A percentile compares a stretch with the other conserved stretches of the same genome.
Evolutionary conservation across 2,888 invertebrate species (phyloP).

Genomic region (Drosophila nr. perissopoda): DNA sequence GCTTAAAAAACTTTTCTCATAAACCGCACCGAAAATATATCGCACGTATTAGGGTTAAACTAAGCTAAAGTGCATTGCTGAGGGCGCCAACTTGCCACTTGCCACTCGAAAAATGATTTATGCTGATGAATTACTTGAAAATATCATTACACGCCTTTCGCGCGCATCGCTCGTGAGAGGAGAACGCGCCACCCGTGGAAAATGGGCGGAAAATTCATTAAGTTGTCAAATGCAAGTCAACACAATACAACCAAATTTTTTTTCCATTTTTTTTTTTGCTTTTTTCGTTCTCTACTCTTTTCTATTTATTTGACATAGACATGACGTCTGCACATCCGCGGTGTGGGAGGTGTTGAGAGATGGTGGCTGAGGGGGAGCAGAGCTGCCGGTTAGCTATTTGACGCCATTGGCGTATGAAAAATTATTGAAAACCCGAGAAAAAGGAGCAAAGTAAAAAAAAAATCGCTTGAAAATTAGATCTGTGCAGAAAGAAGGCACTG

Average conservation of each 20-base stretch:
- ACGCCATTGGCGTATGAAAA: constrained; percentile 48
- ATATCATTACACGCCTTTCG: constrained; percentile 49
- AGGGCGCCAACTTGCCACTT: constrained; percentile 44
- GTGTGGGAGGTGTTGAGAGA: constrained; percentile 2
- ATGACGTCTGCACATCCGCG: constrained; percentile 55
- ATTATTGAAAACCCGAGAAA: constrained; percentile 37
- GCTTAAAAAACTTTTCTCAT: constrained; percentile 68
- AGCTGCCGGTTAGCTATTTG: constrained; percentile 21
- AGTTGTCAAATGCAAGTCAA: constrained; percentile 80
- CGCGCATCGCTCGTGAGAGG: background rate
- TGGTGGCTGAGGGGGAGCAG: background rate
- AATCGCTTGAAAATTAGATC: constrained; percentile 45
- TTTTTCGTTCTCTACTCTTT: background rate
- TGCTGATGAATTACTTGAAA: constrained; percentile 60
- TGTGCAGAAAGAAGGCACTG: constrained; percentile 5
- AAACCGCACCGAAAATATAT: constrained; percentile 47
- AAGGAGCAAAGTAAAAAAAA: constrained; percentile 15
- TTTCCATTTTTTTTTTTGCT: constrained; percentile 6
- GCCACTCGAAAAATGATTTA: constrained; percentile 49
- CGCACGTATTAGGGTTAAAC: constrained; percentile 61
- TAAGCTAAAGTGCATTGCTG: constrained; percentile 18
- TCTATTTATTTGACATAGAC: constrained; percentile 57
- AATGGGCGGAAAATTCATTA: constrained; percentile 69
- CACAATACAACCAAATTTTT: constrained; percentile 59
- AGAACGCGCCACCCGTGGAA: constrained; percentile 4